phyloP scores from a whole-genome alignment of 2,888 invertebrate species.

The Pteria penguin region DNA sequence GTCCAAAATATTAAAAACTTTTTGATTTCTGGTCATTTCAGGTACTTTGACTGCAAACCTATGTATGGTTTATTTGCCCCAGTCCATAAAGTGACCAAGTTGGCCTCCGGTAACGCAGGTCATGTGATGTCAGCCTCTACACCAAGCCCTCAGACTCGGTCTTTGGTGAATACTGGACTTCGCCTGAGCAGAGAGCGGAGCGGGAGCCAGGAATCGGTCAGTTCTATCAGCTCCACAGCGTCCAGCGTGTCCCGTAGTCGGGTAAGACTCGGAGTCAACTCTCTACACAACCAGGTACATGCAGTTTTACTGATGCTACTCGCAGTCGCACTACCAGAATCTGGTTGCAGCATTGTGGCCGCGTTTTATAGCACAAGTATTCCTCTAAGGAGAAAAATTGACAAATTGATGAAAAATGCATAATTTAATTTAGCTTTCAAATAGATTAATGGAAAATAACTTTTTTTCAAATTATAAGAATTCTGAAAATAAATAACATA shows the following conservation, averaged over 20 bases:
- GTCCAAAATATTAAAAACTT: constrained; percentile 12
- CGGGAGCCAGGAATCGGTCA: constrained; percentile 89
- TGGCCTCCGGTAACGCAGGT: constrained; percentile 76
- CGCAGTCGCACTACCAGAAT: too few relatives aligned
- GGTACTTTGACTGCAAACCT: constrained; percentile 96
- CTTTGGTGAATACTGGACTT: constrained; percentile 64
- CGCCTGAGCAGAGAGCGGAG: constrained; percentile 72
- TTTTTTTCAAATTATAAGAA: too few relatives aligned
- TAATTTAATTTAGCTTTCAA: too few relatives aligned
- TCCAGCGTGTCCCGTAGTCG: constrained; percentile 82
- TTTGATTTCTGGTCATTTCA: constrained; percentile 35
- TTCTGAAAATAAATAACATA: too few relatives aligned
- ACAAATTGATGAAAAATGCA: too few relatives aligned
- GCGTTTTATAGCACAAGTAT: too few relatives aligned
- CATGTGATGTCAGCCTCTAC: constrained; percentile 33
- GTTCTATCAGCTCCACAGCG: constrained; percentile 87
- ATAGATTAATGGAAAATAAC: too few relatives aligned
- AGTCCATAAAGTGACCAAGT: constrained; percentile 90
- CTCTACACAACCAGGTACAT: constrained; percentile 73
- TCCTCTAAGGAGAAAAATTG: too few relatives aligned
- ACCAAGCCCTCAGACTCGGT: constrained; percentile 62
- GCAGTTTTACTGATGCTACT: constrained; percentile 71
- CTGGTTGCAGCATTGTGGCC: too few relatives aligned
- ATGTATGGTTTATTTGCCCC: constrained; percentile 97
- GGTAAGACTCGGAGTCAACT: constrained; percentile 89